These are phyloP conservation scores for Autographa gamma DNA, from an alignment of 2,888 invertebrate species.

Conservation along the genomic window DNA sequence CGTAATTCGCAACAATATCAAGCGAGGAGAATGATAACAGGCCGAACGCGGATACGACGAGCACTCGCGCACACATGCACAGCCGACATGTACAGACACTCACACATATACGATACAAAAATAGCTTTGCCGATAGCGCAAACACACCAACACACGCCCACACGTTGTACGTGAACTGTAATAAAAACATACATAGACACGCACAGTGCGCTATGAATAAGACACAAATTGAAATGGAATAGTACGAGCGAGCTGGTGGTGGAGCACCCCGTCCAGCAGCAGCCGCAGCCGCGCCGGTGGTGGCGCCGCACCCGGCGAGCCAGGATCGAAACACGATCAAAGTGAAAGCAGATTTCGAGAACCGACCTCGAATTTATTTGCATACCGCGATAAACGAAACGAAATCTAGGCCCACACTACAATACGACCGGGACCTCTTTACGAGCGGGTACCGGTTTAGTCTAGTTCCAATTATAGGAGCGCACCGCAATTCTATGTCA, in stretches of 20 bases:
- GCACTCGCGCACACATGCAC: slow-evolving; percentile 63
- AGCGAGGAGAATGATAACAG: slow-evolving; percentile 83
- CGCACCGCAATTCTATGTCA: slow-evolving; percentile 65
- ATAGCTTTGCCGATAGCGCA: slow-evolving; percentile 86
- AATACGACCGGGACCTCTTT: slow-evolving; percentile 62
- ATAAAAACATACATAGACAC: slow-evolving; percentile 85
- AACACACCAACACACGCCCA: slow-evolving; percentile 88
- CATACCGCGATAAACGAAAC: slow-evolving; percentile 61
- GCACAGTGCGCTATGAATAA: slow-evolving; percentile 81
- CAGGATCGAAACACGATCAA: slow-evolving; percentile 46
- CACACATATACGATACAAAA: slow-evolving; percentile 76
- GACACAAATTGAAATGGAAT: slow-evolving; percentile 83
- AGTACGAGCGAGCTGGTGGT: slow-evolving; percentile 75
- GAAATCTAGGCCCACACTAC: slow-evolving; percentile 66
- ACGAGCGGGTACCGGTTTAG: slow-evolving; percentile 78
- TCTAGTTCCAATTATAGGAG: slow-evolving; percentile 82
- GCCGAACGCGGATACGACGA: slow-evolving; percentile 81
- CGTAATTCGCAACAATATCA: slow-evolving; percentile 75
- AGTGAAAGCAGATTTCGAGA: slow-evolving; percentile 75
- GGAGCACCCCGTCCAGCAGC: slow-evolving; percentile 11
- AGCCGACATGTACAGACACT: slow-evolving; percentile 59
- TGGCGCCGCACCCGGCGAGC: slow-evolving; percentile 34
- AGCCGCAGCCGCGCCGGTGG: slow-evolving; percentile 29
- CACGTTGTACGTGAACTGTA: slow-evolving; percentile 85
- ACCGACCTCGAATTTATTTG: slow-evolving; percentile 67